phyloP scores from a whole-genome alignment of 1,140 invertebrate genomes.

The Drosophila rufa region DNA sequence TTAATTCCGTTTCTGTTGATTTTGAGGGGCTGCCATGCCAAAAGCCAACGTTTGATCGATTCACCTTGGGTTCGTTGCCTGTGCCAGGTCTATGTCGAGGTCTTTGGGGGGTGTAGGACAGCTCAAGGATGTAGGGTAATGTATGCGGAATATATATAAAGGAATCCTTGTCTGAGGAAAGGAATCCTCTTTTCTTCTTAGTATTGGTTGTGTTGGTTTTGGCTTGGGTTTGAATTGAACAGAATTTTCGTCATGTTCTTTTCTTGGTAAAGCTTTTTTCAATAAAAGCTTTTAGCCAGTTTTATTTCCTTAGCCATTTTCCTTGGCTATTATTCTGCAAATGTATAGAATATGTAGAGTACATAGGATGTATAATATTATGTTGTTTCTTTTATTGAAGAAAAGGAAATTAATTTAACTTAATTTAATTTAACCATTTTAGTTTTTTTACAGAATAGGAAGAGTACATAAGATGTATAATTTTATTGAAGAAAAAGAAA shows the following conservation, averaged over 20 bases:
- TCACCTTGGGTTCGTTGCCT: constrained; percentile 33
- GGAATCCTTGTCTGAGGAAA: background rate
- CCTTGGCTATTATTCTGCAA: background rate
- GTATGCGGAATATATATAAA: background rate
- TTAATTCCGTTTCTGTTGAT: constrained; percentile 66
- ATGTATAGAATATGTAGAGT: background rate
- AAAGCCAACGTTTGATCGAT: constrained; percentile 69
- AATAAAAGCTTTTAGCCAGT: constrained; percentile 13
- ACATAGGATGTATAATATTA: background rate
- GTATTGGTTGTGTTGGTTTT: background rate
- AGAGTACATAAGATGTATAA: background rate
- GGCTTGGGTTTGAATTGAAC: background rate
- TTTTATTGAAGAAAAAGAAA: too few species aligned
- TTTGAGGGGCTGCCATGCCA: constrained; percentile 38
- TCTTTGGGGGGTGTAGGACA: constrained; percentile 7
- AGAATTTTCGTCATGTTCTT: background rate
- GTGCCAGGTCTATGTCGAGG: constrained; percentile 62
- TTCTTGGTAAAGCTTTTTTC: constrained; percentile 9
- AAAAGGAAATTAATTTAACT: too few species aligned
- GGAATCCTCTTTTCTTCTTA: background rate
- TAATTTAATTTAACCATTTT: too few species aligned
- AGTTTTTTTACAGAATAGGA: background rate
- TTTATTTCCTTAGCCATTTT: background rate
- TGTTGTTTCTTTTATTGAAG: too few species aligned
- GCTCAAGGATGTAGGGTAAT: constrained; percentile 29